phyloP scores from a whole-genome alignment of 1,140 invertebrate genomes.

The Copidosoma floridanum region DNA sequence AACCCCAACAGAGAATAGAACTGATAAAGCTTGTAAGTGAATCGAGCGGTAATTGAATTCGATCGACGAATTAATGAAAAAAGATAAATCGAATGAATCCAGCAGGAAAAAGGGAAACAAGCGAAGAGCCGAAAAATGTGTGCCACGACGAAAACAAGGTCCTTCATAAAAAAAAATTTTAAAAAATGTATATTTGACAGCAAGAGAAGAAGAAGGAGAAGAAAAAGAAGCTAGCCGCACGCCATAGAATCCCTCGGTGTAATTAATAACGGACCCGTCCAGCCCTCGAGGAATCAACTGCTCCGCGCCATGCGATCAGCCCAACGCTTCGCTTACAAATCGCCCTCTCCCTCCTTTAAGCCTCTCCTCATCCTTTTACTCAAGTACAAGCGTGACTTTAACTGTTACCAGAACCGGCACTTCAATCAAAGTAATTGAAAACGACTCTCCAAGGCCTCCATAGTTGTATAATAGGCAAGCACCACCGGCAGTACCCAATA shows the following conservation, averaged over 20 bases:
- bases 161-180: conserved; percentile 10
- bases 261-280: conserved; percentile 15
- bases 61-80: not conserved
- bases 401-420: not conserved
- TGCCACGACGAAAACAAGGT: not conserved
- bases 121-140: too few species aligned
- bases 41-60: too few species aligned
- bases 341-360: not conserved
- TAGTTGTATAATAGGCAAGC: too few species aligned
- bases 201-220: too few species aligned
- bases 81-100: not conserved
- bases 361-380: not conserved
- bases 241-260: not conserved
- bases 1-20: too few species aligned
- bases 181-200: conserved; percentile 6
- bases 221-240: not conserved
- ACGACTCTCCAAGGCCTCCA: not conserved
- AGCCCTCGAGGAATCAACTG: conserved; percentile 15
- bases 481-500: too few species aligned
- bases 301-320: conserved; percentile 19
- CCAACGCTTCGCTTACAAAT: not conserved
- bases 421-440: conserved; percentile 29
- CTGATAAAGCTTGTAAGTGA: too few species aligned
- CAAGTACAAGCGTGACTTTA: not conserved
- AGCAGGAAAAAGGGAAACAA: not conserved